Evolutionary conservation across 53 echinoderm and acorn worm species (phyloP).

Genomic region (Henricia sp.): DNA sequence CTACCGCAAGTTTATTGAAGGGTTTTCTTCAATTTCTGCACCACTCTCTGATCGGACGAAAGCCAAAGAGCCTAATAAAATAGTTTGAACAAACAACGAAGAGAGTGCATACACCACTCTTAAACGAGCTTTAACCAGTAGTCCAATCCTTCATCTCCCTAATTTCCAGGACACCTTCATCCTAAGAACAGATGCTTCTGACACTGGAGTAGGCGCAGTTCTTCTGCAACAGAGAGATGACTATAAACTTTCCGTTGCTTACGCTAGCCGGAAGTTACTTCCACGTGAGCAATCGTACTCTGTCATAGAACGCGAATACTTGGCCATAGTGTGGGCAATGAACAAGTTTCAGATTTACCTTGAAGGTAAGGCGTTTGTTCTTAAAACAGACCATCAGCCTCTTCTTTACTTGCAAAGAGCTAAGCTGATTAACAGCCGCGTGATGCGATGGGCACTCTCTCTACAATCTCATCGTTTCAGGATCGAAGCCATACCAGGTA

Average conservation of each 20-base stretch:
- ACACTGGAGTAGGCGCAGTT: constrained; percentile 11
- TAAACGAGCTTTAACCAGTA: constrained; percentile 8
- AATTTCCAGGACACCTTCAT: constrained; percentile 37
- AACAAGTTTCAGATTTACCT: constrained; percentile 4
- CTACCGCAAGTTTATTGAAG: too few relatives aligned
- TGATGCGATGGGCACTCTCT: constrained; percentile 10
- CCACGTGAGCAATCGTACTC: background rate
- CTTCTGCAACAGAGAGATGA: constrained; percentile 12
- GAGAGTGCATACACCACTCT: constrained; percentile 25
- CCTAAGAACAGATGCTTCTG: constrained; percentile 51
- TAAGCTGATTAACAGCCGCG: background rate
- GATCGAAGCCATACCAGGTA: constrained; percentile 9
- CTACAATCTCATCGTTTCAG: background rate
- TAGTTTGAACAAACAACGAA: constrained; percentile 18
- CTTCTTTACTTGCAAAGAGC: background rate
- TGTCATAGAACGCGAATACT: background rate
- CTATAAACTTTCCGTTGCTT: constrained; percentile 20
- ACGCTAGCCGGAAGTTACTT: background rate
- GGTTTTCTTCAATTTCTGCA: too few relatives aligned
- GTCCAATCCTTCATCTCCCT: constrained; percentile 21
- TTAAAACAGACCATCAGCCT: constrained; percentile 17
- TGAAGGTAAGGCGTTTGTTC: background rate
- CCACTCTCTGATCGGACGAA: too few relatives aligned
- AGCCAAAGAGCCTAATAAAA: constrained; percentile 21
- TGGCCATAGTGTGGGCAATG: constrained; percentile 10